Evolutionary conservation across 2,888 invertebrate species (phyloP).

Genomic region (Luperina testacea): DNA sequence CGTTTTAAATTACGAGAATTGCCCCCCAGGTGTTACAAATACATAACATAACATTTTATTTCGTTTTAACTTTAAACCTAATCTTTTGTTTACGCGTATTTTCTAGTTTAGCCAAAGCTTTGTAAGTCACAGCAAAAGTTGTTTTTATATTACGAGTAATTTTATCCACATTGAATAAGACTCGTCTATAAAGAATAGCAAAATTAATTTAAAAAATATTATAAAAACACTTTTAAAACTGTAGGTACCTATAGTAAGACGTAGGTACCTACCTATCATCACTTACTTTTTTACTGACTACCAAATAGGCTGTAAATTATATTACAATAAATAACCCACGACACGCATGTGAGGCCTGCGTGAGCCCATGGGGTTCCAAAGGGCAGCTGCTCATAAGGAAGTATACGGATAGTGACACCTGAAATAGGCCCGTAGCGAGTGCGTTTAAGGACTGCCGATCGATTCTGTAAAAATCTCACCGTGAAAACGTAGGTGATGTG

Average conservation of each 20-base stretch:
- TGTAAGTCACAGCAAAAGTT: constrained; percentile 11
- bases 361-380: constrained; percentile 8
- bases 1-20: too few relatives aligned
- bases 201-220: not conserved
- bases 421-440: constrained; percentile 29
- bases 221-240: not conserved
- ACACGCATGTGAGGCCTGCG: not conserved
- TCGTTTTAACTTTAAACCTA: constrained; percentile 16
- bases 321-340: constrained; percentile 24
- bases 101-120: not conserved
- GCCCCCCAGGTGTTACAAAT: not conserved
- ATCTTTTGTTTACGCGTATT: constrained; percentile 7
- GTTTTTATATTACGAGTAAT: constrained; percentile 9
- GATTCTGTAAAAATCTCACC: too few relatives aligned
- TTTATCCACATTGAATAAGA: not conserved
- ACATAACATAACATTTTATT: not conserved
- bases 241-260: not conserved
- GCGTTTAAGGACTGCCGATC: constrained; percentile 29
- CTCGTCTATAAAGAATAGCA: not conserved
- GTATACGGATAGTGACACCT: constrained; percentile 42
- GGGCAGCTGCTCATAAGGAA: constrained; percentile 43
- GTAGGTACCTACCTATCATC: not conserved
- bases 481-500: too few relatives aligned
- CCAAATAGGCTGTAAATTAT: constrained; percentile 23
- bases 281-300: not conserved